A percentile compares a stretch with the other conserved stretches of the same genome.
Conservation (phyloP, 1,140 invertebrate species). For the Platyura marginata region DNA sequence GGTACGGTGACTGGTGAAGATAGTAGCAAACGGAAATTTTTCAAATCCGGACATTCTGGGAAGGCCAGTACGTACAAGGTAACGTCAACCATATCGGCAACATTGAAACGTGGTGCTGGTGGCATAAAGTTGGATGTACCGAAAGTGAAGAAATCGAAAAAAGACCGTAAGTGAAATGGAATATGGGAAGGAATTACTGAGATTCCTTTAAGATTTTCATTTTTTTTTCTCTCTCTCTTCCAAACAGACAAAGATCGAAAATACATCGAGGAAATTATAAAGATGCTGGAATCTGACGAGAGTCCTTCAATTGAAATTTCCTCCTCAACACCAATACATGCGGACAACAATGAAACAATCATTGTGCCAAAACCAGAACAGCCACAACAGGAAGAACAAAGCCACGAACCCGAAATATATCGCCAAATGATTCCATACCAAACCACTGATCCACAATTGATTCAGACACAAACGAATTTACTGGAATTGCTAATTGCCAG, state of each 20-base stretch:
- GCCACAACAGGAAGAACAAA: neutral
- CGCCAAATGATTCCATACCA: conserved; percentile 14
- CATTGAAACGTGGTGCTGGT: neutral
- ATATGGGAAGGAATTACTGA: neutral
- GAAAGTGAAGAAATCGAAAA: too few relatives aligned
- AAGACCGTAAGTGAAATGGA: too few relatives aligned
- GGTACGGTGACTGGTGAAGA: neutral
- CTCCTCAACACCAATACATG: too few relatives aligned
- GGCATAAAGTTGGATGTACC: neutral
- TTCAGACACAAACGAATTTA: conserved; percentile 15
- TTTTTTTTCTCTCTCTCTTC: neutral
- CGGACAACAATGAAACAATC: too few relatives aligned
- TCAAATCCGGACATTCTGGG: neutral
- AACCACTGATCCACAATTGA: conserved; percentile 12
- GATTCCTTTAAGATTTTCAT: neutral
- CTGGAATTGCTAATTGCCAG: conserved; percentile 13
- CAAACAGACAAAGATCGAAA: neutral
- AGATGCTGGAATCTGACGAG: neutral
- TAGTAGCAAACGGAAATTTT: neutral
- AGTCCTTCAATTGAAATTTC: neutral
- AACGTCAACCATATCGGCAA: neutral
- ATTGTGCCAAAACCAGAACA: too few relatives aligned
- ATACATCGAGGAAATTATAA: neutral
- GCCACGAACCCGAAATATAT: conserved; percentile 8
- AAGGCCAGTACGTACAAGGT: neutral